Conservation (phyloP, 2,888 invertebrate species). For the Andrena chrysosceles region DNA sequence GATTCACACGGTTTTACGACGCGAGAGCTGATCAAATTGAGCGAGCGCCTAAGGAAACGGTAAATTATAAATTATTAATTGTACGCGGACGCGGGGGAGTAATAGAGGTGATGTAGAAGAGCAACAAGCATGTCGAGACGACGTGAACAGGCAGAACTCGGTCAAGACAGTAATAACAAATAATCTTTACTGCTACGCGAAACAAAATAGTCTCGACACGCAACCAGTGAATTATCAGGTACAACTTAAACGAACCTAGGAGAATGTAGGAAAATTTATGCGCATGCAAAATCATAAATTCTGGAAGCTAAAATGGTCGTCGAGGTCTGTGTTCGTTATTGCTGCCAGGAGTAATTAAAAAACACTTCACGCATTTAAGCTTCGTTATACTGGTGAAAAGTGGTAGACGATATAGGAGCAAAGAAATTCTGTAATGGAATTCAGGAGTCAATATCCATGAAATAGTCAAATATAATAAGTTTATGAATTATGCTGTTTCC, state of each 20-base stretch:
- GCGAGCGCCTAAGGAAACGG: background rate
- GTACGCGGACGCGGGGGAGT: background rate
- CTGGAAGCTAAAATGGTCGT: background rate
- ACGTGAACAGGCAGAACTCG: conserved; percentile 21
- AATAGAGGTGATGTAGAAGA: background rate
- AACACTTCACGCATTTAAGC: background rate
- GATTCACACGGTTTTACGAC: background rate
- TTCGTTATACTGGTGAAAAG: background rate
- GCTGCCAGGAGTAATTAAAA: background rate
- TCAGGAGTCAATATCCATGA: background rate
- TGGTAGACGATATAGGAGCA: background rate
- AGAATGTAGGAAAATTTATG: conserved; percentile 34
- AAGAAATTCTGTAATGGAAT: background rate
- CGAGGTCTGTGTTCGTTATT: conserved; percentile 17
- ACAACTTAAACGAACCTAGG: conserved; percentile 20
- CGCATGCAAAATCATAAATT: conserved; percentile 32
- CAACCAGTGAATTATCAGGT: conserved; percentile 43
- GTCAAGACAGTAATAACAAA: conserved; percentile 34
- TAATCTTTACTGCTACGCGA: conserved; percentile 41
- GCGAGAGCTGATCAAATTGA: conserved; percentile 11
- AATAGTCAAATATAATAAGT: background rate
- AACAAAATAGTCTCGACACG: conserved; percentile 42
- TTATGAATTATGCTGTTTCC: background rate
- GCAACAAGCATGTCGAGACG: conserved; percentile 27
- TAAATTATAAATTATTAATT: conserved; percentile 40